A percentile compares a stretch with the other conserved stretches of the same genome.
These are phyloP conservation scores for Bruchidius siliquastri DNA, from an alignment of 2,888 invertebrate genomes.

Conservation along the genomic window DNA sequence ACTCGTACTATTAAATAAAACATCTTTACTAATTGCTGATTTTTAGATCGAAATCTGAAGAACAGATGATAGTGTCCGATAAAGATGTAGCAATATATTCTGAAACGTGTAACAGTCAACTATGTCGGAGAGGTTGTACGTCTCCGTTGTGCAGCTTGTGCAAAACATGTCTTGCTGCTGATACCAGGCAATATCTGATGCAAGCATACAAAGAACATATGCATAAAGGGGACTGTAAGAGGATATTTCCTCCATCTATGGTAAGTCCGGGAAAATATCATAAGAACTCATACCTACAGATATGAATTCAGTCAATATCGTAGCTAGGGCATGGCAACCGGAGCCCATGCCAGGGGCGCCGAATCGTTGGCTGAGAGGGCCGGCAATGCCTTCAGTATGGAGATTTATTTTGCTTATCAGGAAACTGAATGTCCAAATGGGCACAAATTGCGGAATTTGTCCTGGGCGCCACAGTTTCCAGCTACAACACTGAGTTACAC, in stretches of 20 bases:
- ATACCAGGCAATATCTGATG: constrained; percentile 56
- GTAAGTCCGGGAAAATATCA: constrained; percentile 32
- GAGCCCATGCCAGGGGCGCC: too few relatives aligned
- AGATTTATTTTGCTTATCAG: too few relatives aligned
- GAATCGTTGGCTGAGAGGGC: too few relatives aligned
- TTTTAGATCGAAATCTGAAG: constrained; percentile 30
- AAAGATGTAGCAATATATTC: constrained; percentile 77
- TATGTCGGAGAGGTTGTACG: constrained; percentile 60
- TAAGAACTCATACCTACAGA: not conserved
- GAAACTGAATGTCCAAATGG: too few relatives aligned
- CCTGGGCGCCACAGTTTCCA: too few relatives aligned
- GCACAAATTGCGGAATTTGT: too few relatives aligned
- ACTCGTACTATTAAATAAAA: too few relatives aligned
- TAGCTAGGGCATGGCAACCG: too few relatives aligned
- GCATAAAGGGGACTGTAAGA: constrained; percentile 71
- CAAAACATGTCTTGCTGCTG: constrained; percentile 64
- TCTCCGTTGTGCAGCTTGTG: constrained; percentile 71
- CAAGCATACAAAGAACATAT: constrained; percentile 76
- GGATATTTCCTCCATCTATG: constrained; percentile 75
- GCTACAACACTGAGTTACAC: too few relatives aligned
- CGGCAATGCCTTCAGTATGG: too few relatives aligned
- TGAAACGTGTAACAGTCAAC: constrained; percentile 56
- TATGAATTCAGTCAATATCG: too few relatives aligned
- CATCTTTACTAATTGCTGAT: too few relatives aligned
- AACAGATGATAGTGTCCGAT: constrained; percentile 54